These are phyloP conservation scores for Cygnus buccinator DNA, from an alignment of 2,113 vertebrate genomes.

Conservation along the genomic window DNA sequence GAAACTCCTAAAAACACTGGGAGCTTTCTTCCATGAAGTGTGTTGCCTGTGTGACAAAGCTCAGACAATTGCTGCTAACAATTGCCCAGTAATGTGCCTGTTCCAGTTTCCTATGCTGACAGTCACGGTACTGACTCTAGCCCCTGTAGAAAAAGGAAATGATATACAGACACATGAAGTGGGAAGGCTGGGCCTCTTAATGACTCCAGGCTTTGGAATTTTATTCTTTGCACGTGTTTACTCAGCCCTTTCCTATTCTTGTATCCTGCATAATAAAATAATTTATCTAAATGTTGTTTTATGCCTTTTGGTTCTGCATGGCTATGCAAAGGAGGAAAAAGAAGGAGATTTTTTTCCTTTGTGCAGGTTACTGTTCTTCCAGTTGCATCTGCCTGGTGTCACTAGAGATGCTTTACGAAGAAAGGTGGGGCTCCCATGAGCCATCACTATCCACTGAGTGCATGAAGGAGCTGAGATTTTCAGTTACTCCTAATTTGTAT, in stretches of 20 bases:
- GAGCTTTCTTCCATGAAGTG: neutral
- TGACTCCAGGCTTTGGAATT: conserved; percentile 53
- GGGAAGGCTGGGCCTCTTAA: conserved; percentile 37
- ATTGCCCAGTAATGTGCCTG: neutral
- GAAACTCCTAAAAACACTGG: neutral
- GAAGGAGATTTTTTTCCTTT: conserved; percentile 31
- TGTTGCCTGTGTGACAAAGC: neutral
- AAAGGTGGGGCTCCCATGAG: neutral
- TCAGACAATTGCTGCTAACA: neutral
- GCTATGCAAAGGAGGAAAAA: neutral
- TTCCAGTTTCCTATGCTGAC: conserved; percentile 37
- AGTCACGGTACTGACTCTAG: neutral
- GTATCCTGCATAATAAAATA: conserved; percentile 36
- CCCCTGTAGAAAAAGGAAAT: conserved; percentile 14
- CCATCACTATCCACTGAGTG: neutral
- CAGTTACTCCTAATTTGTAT: neutral
- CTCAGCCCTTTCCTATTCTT: conserved; percentile 60
- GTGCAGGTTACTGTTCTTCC: neutral
- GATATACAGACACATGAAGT: neutral
- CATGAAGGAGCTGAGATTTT: neutral
- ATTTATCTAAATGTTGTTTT: conserved; percentile 18
- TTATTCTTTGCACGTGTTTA: conserved; percentile 65
- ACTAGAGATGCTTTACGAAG: neutral
- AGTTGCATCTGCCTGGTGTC: neutral
- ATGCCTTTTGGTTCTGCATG: neutral